phyloP scores from a whole-genome alignment of 2,113 vertebrate genomes.

The Hippocampus zosterae region DNA sequence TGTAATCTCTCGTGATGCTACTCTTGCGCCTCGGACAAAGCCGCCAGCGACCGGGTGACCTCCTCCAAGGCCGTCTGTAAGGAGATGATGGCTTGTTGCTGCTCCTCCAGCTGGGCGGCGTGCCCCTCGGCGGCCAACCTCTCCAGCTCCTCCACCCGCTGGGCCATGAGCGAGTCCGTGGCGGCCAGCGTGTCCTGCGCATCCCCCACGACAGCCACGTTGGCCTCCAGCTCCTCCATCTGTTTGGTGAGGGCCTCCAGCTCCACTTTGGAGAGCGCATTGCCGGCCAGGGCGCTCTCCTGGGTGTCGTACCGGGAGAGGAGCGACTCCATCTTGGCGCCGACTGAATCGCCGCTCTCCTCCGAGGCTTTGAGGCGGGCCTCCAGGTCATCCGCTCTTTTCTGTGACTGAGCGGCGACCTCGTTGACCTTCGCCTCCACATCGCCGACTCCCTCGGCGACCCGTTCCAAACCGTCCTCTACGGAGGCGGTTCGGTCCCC shows the following conservation, averaged over 20 bases:
- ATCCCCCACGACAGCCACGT: constrained; percentile 49
- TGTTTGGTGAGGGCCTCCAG: constrained; percentile 45
- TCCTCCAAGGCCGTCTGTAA: constrained; percentile 76
- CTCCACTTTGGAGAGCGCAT: constrained; percentile 41
- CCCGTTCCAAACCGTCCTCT: constrained; percentile 61
- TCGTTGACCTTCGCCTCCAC: constrained; percentile 54
- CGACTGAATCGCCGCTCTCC: constrained; percentile 63
- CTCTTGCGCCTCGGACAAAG: constrained; percentile 58
- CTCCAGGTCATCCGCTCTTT: constrained; percentile 68
- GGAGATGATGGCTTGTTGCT: constrained; percentile 75
- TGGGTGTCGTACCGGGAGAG: constrained; percentile 67
- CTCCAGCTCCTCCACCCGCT: constrained; percentile 48
- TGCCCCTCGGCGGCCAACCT: constrained; percentile 72
- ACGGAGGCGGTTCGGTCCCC: constrained; percentile 68
- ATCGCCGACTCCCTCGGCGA: constrained; percentile 41
- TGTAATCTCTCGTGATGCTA: constrained; percentile 8
- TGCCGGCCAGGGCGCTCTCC: constrained; percentile 59
- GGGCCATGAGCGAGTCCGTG: constrained; percentile 58
- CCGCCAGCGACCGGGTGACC: constrained; percentile 73
- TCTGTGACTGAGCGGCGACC: constrained; percentile 57
- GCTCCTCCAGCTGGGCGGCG: constrained; percentile 80
- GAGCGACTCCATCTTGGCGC: constrained; percentile 67
- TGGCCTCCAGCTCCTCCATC: constrained; percentile 68
- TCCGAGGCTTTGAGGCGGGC: constrained; percentile 71
- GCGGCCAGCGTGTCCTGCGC: constrained; percentile 62